Base-by-base conservation (phyloP, 92 coral and sea anemone species). In the Anthopleura xanthogrammica region DNA sequence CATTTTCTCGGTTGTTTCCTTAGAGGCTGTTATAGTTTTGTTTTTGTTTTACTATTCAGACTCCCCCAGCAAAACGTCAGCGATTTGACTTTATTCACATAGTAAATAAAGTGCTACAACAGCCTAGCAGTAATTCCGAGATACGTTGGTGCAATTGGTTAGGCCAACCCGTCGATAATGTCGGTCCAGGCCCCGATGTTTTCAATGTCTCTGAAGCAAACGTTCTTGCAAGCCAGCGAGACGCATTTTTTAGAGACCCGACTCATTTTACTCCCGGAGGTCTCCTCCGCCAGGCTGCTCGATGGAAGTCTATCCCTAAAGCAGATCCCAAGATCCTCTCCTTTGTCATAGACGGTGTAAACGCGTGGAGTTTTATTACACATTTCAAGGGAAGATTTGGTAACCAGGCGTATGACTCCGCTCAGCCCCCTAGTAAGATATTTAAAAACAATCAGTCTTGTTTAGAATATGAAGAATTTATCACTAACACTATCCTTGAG, bases 131-230 rank as follows among this genome's bases (percentile, higher is more conserved):
- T 23, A 72, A 39, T 8, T 85, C 88, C 13, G 24, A 50, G 29
- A 46, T 80, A 5, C 82, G 79, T 78, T 87, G 93, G 93, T 90
- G 88, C 77, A 46, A 90, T 65, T 87, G 86, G 86, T 41, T 50
- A 75, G 91, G 89, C 79, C 48, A 77, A 76, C 88, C 91, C 87
- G 68, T 80, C 77, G 71, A 66, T 77, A 71, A 75, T 72, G 89
- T 81, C 79, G 84, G 91, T 73, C 88, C 84, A 55, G 79, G 86
- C 77, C 89, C 90, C 77, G 77, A 77, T 41, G 79, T 79, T 19
- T 16, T 9, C 20, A 20, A 54, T 60, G 90, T 90, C n/a, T 42
- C 90, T 19, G n/a, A 75, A 5, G 57, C 54, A 16, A 64, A 72
- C 19, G 83, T 75, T 74, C 73, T 71, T 58, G 91, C 91, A 36